These are phyloP conservation scores for Lepilemur ruficaudatus DNA, from an alignment of 2,797 vertebrate genomes.

Conservation along the genomic window DNA sequence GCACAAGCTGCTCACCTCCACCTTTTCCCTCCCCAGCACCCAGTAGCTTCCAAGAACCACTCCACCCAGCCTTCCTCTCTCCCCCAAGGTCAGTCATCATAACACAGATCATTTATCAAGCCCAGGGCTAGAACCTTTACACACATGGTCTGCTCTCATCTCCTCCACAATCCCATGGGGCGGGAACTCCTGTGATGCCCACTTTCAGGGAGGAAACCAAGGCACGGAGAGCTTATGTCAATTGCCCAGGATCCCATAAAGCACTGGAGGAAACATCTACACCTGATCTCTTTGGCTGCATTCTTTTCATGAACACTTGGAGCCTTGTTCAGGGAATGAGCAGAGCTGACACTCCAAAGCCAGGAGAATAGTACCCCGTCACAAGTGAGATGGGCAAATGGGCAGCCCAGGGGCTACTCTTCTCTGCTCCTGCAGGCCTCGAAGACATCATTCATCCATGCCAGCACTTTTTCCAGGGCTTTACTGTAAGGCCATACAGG, in stretches of 20 bases:
- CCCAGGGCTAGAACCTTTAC: background rate
- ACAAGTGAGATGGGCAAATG: fast-evolving
- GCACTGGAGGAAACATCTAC: background rate
- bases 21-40: background rate
- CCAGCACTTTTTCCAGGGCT: background rate
- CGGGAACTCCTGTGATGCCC: fast-evolving
- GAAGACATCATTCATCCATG: background rate
- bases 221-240: background rate
- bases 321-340: background rate
- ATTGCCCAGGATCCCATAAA: background rate
- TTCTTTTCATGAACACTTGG: background rate
- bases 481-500: background rate
- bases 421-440: background rate
- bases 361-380: background rate
- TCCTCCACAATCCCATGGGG: background rate
- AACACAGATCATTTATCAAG: fast-evolving
- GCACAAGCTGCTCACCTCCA: background rate
- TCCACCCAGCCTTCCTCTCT: background rate
- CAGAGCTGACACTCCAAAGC: background rate
- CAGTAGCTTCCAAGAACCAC: background rate
- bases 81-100: background rate
- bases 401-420: background rate
- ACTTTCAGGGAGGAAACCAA: background rate
- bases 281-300: background rate
- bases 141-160: background rate